Base-by-base conservation (phyloP, 2,113 vertebrate genomes). In the Leptobrachium leishanense region DNA sequence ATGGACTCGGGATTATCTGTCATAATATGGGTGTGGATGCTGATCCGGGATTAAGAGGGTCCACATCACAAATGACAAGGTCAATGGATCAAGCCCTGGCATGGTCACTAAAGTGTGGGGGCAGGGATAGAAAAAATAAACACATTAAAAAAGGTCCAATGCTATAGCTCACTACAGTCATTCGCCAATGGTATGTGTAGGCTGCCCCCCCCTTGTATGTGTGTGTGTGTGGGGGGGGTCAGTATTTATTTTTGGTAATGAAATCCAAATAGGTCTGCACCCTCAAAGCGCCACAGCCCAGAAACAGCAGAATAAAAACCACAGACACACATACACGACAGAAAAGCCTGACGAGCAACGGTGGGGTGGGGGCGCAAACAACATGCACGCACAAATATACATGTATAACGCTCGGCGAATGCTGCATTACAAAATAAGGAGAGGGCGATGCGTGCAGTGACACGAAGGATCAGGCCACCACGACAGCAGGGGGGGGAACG, bases 1-100 rank as follows among this genome's bases (percentile, higher is more conserved):
- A 31, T 31, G 20, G 20, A 62, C 72, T 74, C 66, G 68, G 7
- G 50, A 57, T 66, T 80, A 80, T 80, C 55, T 68, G 74, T 80
- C 67, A 80, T 73, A 66, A 67, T 73, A 73, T 66, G 78, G 64
- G 78, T 74, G 78, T 68, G 68, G 42, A 74, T 42, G 50, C 68
- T 41, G 65, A 74, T 73, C 71, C 68, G 72, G 72, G 73, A 71
- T 68, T 68, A 81, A 81, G 71, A 68, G 53, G 42, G 41, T 68
- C 20, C 74, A 46, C 7, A 74, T 50, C 50, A 59, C 31, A 43
- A 59, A 68, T 55, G 67, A 74, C 72, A 81, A 81, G 72, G 78
- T 81, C 71, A 80, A 4, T 2, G 65, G 78, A 74, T 81, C 71
- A 81, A 62, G 43, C 57, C 63, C 72, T 50, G 41, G 71, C 46